A percentile compares a stretch with the other conserved stretches of the same genome.
Conservation (phyloP, 2,888 invertebrate genomes). For the Stenodema calcarata region DNA sequence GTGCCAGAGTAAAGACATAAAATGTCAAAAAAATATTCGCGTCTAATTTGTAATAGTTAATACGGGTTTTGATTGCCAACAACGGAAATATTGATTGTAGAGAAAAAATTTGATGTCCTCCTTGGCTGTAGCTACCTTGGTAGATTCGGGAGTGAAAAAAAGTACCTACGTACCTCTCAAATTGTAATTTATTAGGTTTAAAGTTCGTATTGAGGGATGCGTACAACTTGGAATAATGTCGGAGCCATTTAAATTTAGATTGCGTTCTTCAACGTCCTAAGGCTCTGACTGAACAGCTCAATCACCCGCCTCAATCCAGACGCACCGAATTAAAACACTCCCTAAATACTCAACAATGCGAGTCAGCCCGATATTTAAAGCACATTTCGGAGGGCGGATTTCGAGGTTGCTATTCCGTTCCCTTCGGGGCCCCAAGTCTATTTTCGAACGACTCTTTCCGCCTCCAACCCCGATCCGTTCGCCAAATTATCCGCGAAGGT, state of each 20-base stretch:
- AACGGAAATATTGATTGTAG: no score
- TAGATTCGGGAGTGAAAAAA: no score
- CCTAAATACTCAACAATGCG: conserved; percentile 30
- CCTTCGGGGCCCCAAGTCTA: not conserved
- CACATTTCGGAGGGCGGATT: not conserved
- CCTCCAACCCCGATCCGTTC: not conserved
- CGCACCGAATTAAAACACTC: conserved; percentile 21
- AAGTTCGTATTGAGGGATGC: no score
- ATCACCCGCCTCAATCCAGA: conserved; percentile 33
- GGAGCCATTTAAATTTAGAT: conserved; percentile 10
- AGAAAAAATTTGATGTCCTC: no score
- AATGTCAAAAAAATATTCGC: no score
- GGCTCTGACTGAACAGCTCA: conserved; percentile 20
- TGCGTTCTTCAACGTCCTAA: not conserved
- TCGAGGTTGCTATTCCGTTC: not conserved
- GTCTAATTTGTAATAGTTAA: no score
- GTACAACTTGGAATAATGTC: not conserved
- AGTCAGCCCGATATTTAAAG: conserved; percentile 29
- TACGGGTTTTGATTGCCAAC: no score
- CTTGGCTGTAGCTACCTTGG: no score
- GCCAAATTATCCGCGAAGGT: not conserved
- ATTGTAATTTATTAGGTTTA: no score
- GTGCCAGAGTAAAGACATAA: no score
- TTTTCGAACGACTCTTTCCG: not conserved
- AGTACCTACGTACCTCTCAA: no score